Evolutionary conservation across 1,140 invertebrate species (phyloP).

Genomic region (Conopomorpha cramerella): DNA sequence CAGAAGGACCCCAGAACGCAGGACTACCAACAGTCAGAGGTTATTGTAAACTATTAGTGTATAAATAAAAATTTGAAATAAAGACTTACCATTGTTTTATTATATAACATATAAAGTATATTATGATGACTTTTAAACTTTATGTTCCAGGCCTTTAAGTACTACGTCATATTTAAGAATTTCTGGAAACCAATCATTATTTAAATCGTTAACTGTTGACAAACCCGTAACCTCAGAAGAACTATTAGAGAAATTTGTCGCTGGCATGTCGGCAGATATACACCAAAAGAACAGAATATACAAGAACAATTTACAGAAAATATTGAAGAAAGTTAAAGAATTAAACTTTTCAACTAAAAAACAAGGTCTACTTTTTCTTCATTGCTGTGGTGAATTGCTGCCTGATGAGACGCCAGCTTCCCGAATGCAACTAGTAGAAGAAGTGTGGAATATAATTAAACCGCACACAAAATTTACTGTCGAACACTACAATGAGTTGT

Average conservation of each 20-base stretch:
- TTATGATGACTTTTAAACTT: too few relatives aligned
- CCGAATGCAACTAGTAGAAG: slow-evolving; percentile 29
- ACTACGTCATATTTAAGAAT: too few relatives aligned
- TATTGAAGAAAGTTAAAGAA: slow-evolving; percentile 36
- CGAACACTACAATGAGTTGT: slow-evolving; percentile 49
- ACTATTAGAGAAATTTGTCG: slow-evolving; percentile 33
- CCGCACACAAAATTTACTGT: slow-evolving; percentile 34
- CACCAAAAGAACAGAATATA: slow-evolving; percentile 45
- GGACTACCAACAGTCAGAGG: too few relatives aligned
- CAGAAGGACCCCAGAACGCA: too few relatives aligned
- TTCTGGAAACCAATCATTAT: too few relatives aligned
- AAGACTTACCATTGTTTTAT: too few relatives aligned
- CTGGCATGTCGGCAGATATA: slow-evolving; percentile 33
- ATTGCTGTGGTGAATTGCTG: slow-evolving; percentile 36
- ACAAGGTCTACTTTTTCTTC: slow-evolving; percentile 32
- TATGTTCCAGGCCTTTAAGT: too few relatives aligned
- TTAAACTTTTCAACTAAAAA: slow-evolving; percentile 33
- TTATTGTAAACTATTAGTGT: too few relatives aligned
- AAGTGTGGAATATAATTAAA: slow-evolving; percentile 39
- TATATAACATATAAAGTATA: too few relatives aligned
- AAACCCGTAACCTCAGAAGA: slow-evolving; percentile 15
- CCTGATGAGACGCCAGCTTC: slow-evolving; percentile 30
- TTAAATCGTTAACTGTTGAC: too few relatives aligned
- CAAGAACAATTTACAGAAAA: slow-evolving; percentile 39
- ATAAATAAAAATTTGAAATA: too few relatives aligned